These are phyloP conservation scores for Gobio gobio DNA, from an alignment of 2,113 vertebrate species.

Conservation along the genomic window DNA sequence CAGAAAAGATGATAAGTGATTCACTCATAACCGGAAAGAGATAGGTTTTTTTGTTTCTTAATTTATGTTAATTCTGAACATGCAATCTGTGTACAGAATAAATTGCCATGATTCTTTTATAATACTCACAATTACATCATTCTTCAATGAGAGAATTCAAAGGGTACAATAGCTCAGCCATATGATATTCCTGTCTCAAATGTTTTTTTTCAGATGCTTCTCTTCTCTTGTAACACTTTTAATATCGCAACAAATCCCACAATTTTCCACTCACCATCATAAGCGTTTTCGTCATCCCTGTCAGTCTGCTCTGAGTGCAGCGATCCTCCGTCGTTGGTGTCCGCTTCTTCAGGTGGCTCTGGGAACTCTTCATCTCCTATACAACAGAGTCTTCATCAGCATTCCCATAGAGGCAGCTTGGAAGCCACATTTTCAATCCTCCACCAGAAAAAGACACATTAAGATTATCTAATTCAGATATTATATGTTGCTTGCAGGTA, in stretches of 20 bases:
- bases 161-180: neutral
- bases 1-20: conserved; percentile 9
- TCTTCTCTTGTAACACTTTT: neutral
- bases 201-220: neutral
- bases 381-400: conserved; percentile 47
- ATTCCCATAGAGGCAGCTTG: neutral
- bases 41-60: neutral
- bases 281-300: conserved; percentile 85
- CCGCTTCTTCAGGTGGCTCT: conserved; percentile 76
- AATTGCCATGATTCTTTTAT: neutral
- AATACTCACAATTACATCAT: neutral
- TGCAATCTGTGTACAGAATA: neutral
- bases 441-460: neutral
- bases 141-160: conserved; percentile 1
- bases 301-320: conserved; percentile 86
- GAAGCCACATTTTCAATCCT: neutral
- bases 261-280: conserved; percentile 82
- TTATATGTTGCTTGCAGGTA: neutral
- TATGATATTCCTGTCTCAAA: neutral
- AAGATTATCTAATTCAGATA: neutral
- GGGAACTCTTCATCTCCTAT: conserved; percentile 79
- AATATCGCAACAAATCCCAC: neutral
- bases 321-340: conserved; percentile 82
- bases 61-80: neutral
- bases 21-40: neutral